phyloP scores from a whole-genome alignment of 2,888 invertebrate species.

The Parelbella ahira region DNA sequence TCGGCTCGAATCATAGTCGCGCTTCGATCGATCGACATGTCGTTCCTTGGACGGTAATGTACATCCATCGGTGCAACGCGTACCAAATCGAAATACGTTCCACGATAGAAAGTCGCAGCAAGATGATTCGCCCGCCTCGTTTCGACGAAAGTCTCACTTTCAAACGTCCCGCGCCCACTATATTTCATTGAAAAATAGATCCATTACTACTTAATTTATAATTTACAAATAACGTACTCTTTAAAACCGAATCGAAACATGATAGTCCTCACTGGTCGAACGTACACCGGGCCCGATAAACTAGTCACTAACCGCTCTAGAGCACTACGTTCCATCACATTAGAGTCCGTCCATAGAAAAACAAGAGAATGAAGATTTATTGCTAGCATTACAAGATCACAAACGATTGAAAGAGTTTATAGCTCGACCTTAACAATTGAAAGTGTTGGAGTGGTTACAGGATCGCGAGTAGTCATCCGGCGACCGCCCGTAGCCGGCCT shows the following conservation, averaged over 20 bases:
- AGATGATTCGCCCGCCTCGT: conserved; percentile 38
- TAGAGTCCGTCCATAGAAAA: conserved; percentile 57
- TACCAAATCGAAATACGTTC: conserved; percentile 11
- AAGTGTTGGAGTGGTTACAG: conserved; percentile 74
- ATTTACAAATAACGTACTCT: conserved; percentile 78
- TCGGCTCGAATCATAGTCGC: conserved; percentile 35
- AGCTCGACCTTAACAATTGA: conserved; percentile 71
- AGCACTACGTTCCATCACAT: conserved; percentile 70
- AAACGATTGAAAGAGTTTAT: conserved; percentile 59
- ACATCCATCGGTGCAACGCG: conserved; percentile 11
- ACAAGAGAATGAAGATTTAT: conserved; percentile 81
- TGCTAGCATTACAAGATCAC: conserved; percentile 81
- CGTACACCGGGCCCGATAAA: conserved; percentile 53
- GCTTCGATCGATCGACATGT: conserved; percentile 23
- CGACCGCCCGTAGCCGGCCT: conserved; percentile 49
- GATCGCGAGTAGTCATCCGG: conserved; percentile 62
- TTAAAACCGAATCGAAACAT: conserved; percentile 65
- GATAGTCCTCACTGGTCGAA: conserved; percentile 62
- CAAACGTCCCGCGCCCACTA: conserved; percentile 46
- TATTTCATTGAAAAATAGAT: conserved; percentile 75
- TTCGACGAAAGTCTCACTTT: conserved; percentile 73
- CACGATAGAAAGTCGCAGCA: conserved; percentile 15
- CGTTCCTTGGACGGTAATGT: conserved; percentile 20
- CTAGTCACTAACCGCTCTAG: conserved; percentile 74
- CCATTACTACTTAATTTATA: conserved; percentile 77